Conservation (phyloP, 2,113 vertebrate genomes). For the Brachypteracias leptosomus region DNA sequence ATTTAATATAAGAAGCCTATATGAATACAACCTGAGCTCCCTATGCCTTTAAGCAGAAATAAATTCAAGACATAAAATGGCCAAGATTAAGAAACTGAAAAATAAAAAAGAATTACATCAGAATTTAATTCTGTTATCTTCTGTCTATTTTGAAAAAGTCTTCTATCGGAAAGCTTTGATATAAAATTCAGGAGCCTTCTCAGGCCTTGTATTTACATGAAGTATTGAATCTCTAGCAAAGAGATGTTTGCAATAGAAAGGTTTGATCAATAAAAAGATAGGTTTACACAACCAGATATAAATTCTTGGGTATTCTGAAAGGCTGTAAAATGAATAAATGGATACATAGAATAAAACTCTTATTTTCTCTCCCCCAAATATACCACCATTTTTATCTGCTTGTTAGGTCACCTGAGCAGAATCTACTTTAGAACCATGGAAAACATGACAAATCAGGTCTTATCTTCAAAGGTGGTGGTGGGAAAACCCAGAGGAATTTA, state of each 20-base stretch:
- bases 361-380: not conserved
- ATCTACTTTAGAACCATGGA: not conserved
- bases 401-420: not conserved
- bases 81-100: not conserved
- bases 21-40: not conserved
- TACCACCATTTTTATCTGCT: not conserved
- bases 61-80: not conserved
- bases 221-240: not conserved
- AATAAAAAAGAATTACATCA: not conserved
- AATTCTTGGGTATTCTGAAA: not conserved
- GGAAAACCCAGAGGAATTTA: constrained; percentile 47
- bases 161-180: not conserved
- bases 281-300: not conserved
- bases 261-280: not conserved
- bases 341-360: not conserved
- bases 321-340: not conserved
- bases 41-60: not conserved
- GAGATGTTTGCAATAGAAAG: not conserved
- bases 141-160: not conserved
- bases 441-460: constrained; percentile 5
- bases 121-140: not conserved
- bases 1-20: not conserved
- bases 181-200: not conserved
- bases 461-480: constrained; percentile 46
- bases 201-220: not conserved